Evolutionary conservation across 2,888 invertebrate species (phyloP).

Genomic region (Gastrophysa polygoni): DNA sequence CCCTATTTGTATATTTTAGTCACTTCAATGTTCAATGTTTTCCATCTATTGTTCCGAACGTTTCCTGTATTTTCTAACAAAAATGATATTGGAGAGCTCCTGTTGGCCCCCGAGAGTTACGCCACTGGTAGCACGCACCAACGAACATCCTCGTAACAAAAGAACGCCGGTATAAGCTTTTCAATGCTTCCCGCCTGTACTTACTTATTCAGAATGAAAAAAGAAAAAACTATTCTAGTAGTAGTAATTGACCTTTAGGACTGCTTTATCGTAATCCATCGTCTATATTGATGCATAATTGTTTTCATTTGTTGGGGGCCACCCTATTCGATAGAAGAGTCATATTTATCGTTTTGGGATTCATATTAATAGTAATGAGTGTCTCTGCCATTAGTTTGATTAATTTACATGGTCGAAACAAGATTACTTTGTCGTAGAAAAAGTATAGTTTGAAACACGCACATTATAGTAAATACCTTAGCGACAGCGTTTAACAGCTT

Average conservation of each 20-base stretch:
- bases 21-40: too few relatives aligned
- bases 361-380: too few relatives aligned
- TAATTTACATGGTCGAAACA: too few relatives aligned
- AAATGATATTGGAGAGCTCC: background rate
- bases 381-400: too few relatives aligned
- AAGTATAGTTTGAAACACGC: too few relatives aligned
- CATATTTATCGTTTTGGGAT: background rate
- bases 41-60: background rate
- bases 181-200: conserved; percentile 42
- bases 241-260: conserved; percentile 22
- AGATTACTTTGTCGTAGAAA: too few relatives aligned
- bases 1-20: too few relatives aligned
- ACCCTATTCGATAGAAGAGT: background rate
- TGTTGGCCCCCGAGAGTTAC: conserved; percentile 18
- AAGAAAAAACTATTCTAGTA: conserved; percentile 14
- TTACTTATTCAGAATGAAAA: conserved; percentile 13
- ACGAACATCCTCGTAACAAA: conserved; percentile 40
- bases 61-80: background rate
- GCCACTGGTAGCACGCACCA: conserved; percentile 44
- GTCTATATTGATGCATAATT: too few relatives aligned
- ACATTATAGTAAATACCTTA: too few relatives aligned
- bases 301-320: too few relatives aligned
- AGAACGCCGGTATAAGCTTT: conserved; percentile 40
- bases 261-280: conserved; percentile 11
- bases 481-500: too few relatives aligned